phyloP scores from a whole-genome alignment of 2,888 invertebrate species.

The Watsonalla cultraria region DNA sequence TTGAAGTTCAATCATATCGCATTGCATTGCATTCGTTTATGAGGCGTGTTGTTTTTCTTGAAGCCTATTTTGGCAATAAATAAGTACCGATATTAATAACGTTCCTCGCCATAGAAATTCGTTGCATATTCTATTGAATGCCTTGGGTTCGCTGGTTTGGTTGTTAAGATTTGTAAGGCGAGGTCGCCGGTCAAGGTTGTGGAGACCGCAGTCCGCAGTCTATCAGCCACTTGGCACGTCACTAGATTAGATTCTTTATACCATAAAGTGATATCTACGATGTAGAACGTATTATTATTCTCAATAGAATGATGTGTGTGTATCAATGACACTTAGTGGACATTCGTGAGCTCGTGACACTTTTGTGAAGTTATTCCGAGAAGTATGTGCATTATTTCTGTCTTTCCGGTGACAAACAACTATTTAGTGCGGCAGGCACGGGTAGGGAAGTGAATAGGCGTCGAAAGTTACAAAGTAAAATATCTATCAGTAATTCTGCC shows the following conservation, averaged over 20 bases:
- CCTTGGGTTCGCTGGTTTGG: slow-evolving; percentile 23
- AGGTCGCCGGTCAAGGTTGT: slow-evolving; percentile 67
- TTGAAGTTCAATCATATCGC: no score
- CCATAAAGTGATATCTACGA: slow-evolving; percentile 18
- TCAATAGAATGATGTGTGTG: slow-evolving; percentile 8
- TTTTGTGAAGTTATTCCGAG: slow-evolving; percentile 10
- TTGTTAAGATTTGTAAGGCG: slow-evolving; percentile 42
- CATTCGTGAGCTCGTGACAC: slow-evolving; percentile 9
- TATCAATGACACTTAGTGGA: slow-evolving; percentile 11
- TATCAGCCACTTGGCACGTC: slow-evolving; percentile 57
- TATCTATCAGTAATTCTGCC: neutral
- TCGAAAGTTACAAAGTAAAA: slow-evolving; percentile 16
- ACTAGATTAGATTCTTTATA: slow-evolving; percentile 37
- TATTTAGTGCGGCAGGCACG: slow-evolving; percentile 16
- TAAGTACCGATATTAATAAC: no score
- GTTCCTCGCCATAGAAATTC: no score
- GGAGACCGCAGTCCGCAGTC: slow-evolving; percentile 57
- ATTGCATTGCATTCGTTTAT: no score
- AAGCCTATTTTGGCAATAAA: no score
- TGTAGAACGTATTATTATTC: slow-evolving; percentile 6
- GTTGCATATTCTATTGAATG: neutral
- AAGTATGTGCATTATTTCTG: slow-evolving; percentile 17
- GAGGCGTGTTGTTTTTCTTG: no score
- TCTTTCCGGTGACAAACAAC: slow-evolving; percentile 19
- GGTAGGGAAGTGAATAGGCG: slow-evolving; percentile 19